phyloP scores from a whole-genome alignment of 2,797 vertebrate species.

The Lepidocolaptes lacrymiger region DNA sequence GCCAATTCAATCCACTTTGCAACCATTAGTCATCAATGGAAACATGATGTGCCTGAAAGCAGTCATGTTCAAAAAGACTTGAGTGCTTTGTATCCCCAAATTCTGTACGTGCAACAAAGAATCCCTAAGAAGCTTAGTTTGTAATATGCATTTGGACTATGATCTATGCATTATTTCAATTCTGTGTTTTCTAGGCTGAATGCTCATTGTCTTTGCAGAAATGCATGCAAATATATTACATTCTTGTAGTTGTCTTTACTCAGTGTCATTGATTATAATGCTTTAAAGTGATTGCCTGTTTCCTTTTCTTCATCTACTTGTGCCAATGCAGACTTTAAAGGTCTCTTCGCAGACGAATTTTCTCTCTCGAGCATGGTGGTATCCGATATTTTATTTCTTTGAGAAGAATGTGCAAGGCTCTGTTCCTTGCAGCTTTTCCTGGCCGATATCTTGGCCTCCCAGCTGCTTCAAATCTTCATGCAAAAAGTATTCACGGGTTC shows the following conservation, averaged over 20 bases:
- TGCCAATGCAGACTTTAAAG: conserved; percentile 85
- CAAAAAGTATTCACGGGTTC: conserved; percentile 95
- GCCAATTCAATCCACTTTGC: not conserved
- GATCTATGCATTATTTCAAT: accelerated
- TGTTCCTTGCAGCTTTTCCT: conserved; percentile 92
- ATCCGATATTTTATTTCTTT: conserved; percentile 94
- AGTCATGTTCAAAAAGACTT: accelerated
- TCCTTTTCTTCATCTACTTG: not conserved
- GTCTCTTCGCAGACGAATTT: conserved; percentile 91
- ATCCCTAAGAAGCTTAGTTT: not conserved
- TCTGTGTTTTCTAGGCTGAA: not conserved
- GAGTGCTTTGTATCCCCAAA: not conserved
- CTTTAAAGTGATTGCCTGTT: conserved; percentile 1
- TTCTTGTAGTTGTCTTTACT: not conserved
- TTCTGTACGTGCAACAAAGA: not conserved
- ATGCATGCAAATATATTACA: not conserved
- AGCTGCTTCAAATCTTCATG: conserved; percentile 95
- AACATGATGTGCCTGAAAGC: not conserved
- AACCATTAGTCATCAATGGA: not conserved
- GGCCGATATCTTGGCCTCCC: conserved; percentile 93
- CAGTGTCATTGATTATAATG: not conserved
- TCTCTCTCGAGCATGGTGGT: conserved; percentile 97
- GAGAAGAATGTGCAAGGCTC: conserved; percentile 93
- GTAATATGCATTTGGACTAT: not conserved
- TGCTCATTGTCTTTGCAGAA: not conserved